These are phyloP conservation scores for Amblyjoppa proteus DNA, from an alignment of 2,888 invertebrate genomes.

Conservation along the genomic window DNA sequence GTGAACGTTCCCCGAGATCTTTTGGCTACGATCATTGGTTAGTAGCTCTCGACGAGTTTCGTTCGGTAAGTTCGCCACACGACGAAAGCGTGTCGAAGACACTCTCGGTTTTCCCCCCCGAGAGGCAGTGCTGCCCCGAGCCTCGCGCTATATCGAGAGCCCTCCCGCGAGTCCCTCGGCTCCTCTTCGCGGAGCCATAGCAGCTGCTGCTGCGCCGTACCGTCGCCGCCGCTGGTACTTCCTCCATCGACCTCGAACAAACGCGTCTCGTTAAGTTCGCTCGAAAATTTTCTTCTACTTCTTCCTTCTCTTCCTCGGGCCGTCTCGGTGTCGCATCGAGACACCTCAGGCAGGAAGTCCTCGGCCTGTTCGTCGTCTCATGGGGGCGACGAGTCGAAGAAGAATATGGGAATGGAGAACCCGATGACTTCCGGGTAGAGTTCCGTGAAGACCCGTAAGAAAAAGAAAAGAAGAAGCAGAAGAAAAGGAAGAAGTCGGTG, in stretches of 20 bases:
- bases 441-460: constrained; percentile 20
- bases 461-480: constrained; percentile 16
- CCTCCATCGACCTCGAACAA: constrained; percentile 59
- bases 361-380: constrained; percentile 40
- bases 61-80: constrained; percentile 47
- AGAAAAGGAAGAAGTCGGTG: constrained; percentile 6
- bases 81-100: constrained; percentile 46
- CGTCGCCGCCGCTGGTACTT: constrained; percentile 43
- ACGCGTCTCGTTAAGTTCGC: constrained; percentile 6
- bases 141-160: constrained; percentile 71
- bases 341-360: constrained; percentile 52
- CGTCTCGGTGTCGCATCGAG: background rate
- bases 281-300: constrained; percentile 14
- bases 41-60: constrained; percentile 12
- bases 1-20: constrained; percentile 55
- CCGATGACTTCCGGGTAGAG: constrained; percentile 62
- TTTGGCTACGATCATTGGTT: constrained; percentile 62
- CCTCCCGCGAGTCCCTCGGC: constrained; percentile 69
- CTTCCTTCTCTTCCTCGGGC: constrained; percentile 2
- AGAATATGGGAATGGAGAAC: constrained; percentile 43
- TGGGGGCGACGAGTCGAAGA: constrained; percentile 50
- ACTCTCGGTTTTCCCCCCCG: constrained; percentile 62
- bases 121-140: constrained; percentile 72
- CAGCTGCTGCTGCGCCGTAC: constrained; percentile 52
- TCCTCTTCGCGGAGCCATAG: constrained; percentile 61